Evolutionary conservation across 2,888 invertebrate genomes (phyloP), one percentile per base, ranked within the genome.

Genomic region (Diadegma fenestrale): DNA sequence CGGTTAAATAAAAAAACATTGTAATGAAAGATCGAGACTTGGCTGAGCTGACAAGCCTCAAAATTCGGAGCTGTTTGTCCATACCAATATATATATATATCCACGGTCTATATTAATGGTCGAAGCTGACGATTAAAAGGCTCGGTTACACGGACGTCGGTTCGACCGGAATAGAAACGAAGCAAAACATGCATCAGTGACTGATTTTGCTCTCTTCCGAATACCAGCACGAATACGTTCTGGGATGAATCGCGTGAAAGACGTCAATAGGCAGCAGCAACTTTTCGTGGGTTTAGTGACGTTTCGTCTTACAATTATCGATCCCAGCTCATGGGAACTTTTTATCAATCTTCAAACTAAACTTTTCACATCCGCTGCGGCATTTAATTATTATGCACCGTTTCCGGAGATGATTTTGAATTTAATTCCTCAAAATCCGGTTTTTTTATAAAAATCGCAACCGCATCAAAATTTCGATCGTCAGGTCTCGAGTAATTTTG

Each of bases 81-180:
- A 64, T 82, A 72, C 63, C 54, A 19, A 82, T 22, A 26, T 26
- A 22, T 12, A 82, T 22, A 26, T 26, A 22, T 12, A 12, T 17
- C 22, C 22, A 10, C 12, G 22, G 22, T 83, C 78, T n/a, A 51
- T 86, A 86, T 86, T 80, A 84, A 85, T 54, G 80, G 64, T 69
- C 58, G 80, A 68, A 64, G 54, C 87, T 86, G 22, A 51, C 88
- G 91, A 91, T 91, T 90, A 89, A 91, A 91, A 91, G 88, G 89
- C 89, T 86, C 89, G 91, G 91, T 91, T 92, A 91, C 90, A 90
- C 90, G 89, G 90, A 89, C 91, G 89, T 89, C 85, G 88, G 88
- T 64, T 68, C 63, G 87, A 89, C 91, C 76, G 84, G 91, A 92
- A 92, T 92, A 92, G 92, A 90, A 77, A 63, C 80, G 86, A 87